Percentiles rank a stretch among this genome's conserved stretches.
phyloP scores from a whole-genome alignment of 2,888 invertebrate genomes.

The Zhuqinia jingwanae region DNA sequence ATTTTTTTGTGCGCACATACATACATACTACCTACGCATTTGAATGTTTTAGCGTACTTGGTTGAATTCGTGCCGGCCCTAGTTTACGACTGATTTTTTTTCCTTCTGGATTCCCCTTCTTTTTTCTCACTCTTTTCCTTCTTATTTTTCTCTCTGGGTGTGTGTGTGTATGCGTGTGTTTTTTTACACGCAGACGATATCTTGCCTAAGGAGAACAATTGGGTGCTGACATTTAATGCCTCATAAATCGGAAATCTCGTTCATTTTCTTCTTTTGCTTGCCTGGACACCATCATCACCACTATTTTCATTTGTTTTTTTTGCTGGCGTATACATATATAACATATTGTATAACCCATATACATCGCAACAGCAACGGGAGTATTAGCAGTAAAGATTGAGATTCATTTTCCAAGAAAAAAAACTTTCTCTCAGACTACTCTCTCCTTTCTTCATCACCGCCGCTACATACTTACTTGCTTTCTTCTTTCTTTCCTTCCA shows the following conservation, averaged over 20 bases:
- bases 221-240: conserved; percentile 73
- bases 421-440: conserved; percentile 6
- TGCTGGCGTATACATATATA: too few relatives aligned
- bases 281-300: conserved; percentile 38
- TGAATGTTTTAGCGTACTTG: conserved; percentile 1
- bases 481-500: too few relatives aligned
- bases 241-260: conserved; percentile 74
- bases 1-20: too few relatives aligned
- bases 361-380: background rate
- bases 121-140: conserved; percentile 6
- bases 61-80: conserved; percentile 30
- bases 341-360: too few relatives aligned
- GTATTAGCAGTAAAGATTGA: conserved; percentile 19
- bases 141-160: background rate
- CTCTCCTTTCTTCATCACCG: background rate
- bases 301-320: too few relatives aligned
- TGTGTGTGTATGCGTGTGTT: too few relatives aligned
- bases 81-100: conserved; percentile 47
- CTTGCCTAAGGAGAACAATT: conserved; percentile 70
- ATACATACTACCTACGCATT: too few relatives aligned
- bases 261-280: conserved; percentile 66
- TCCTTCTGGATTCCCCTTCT: background rate
- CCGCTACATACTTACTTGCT: background rate
- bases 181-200: conserved; percentile 52
- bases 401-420: conserved; percentile 21